Base-by-base conservation (phyloP, 2,888 invertebrate genomes). In the Strigamia transsilvanica region DNA sequence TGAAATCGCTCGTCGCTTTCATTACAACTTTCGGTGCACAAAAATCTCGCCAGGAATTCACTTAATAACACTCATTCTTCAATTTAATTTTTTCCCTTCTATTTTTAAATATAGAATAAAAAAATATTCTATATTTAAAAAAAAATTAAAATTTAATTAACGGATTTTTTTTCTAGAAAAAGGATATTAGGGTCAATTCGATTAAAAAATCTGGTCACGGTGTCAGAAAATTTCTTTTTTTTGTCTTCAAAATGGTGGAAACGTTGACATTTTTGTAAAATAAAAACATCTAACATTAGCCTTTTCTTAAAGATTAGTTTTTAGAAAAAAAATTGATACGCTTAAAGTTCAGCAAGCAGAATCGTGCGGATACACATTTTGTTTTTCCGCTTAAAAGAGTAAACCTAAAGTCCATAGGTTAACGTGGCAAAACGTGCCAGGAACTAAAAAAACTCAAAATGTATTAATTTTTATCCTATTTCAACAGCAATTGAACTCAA, bases 11-110 rank as follows among this genome's bases (percentile, higher is more conserved):
- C 61, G 18, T 66, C 61, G 61, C 12, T 66, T 66, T 66, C 61
- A 66, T 66, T 66, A 66, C 61, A 66, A n/a, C 61, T 66, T 66
- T 42, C 18, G 38, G 10, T 32, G 42, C 21, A 27, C 80, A 80
- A 46, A 41, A 21, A 34, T 27, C 46, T n/a, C 46, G 46, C 46
- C n/a, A 46, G 46, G 46, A 46, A 46, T 46, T 5, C 46, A 46
- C 5, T 46, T 46, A 13, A 46, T 46, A 46, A 46, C 46, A 46
- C 46, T n/a, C 5, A 15, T 46, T 46, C 13, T 2, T 12, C 46
- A 13, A 13, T 73, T 27, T 27, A 7, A 1, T 27, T 27, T 27
- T 2, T 2, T 27, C 27, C 3, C 27, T 27, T 13, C n/a, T n/a
- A n/a, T 46, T 46, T 46, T 46, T 3, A 13, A 5, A 10, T 46